Percentiles rank a stretch among this genome's conserved stretches.
Conservation (phyloP, 1,140 invertebrate species). For the Lasaia peninsularis region DNA sequence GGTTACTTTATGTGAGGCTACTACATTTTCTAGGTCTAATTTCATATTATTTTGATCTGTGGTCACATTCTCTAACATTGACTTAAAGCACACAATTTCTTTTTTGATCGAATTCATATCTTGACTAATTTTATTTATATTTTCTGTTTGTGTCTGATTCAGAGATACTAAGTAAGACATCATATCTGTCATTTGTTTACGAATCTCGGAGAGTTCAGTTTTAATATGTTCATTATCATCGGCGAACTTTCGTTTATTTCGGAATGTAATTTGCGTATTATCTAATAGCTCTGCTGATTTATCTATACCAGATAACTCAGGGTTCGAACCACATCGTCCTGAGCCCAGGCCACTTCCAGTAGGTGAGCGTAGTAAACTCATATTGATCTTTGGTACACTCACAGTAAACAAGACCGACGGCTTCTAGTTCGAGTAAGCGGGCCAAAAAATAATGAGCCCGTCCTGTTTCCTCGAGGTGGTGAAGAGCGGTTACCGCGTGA, state of each 20-base stretch:
- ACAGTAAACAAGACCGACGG: background rate
- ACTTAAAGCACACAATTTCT: too few species aligned
- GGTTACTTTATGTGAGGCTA: conserved; percentile 6
- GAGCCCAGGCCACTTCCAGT: conserved; percentile 10
- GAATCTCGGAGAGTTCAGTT: conserved; percentile 25
- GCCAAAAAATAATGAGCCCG: conserved; percentile 8
- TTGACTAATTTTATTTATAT: conserved; percentile 23
- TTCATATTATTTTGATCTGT: conserved; percentile 15
- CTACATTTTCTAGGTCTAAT: conserved; percentile 10
- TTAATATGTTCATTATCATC: conserved; percentile 13
- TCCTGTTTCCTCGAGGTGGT: conserved; percentile 18
- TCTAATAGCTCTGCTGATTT: too few species aligned
- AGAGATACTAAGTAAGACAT: conserved; percentile 19
- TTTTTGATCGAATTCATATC: conserved; percentile 26
- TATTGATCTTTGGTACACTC: conserved; percentile 11
- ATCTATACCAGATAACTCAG: conserved; percentile 2
- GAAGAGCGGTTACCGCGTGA: too few species aligned
- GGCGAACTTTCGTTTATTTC: conserved; percentile 15
- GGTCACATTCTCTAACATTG: conserved; percentile 18
- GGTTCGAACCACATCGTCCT: conserved; percentile 5
- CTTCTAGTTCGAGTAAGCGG: background rate
- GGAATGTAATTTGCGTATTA: background rate
- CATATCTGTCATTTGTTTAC: conserved; percentile 30
- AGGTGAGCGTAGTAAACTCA: conserved; percentile 16
- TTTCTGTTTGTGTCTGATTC: conserved; percentile 20